These are phyloP conservation scores for Iselma pallidipennis DNA, from an alignment of 2,888 invertebrate species.

Conservation along the genomic window DNA sequence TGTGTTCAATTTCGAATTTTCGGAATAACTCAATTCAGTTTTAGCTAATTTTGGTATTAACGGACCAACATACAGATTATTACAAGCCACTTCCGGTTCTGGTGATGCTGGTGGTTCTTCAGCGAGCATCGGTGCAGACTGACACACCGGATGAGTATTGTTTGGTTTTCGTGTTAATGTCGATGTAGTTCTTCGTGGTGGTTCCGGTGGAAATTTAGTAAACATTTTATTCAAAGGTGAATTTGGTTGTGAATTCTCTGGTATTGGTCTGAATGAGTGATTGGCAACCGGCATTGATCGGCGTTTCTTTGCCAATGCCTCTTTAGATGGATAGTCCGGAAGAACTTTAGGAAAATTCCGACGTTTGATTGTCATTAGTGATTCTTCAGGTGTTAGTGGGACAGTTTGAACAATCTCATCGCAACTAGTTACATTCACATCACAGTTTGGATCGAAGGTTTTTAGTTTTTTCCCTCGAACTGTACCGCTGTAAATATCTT, in stretches of 20 bases:
- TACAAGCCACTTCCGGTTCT: constrained; percentile 59
- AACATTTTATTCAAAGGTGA: constrained; percentile 44
- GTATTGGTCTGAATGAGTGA: constrained; percentile 46
- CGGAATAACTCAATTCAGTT: constrained; percentile 29
- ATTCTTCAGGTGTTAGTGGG: constrained; percentile 68
- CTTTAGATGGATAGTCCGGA: constrained; percentile 69
- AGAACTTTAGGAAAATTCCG: constrained; percentile 84
- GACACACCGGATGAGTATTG: constrained; percentile 51
- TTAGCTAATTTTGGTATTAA: constrained; percentile 55
- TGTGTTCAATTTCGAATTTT: constrained; percentile 37
- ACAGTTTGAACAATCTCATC: constrained; percentile 59
- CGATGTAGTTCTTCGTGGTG: constrained; percentile 74
- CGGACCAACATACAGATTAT: constrained; percentile 62
- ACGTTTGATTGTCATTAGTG: constrained; percentile 72
- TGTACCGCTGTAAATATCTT: constrained; percentile 54
- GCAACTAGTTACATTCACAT: constrained; percentile 77
- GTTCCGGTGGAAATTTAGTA: constrained; percentile 65
- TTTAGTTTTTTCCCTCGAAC: constrained; percentile 40
- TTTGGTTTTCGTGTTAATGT: constrained; percentile 64
- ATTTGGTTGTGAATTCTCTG: constrained; percentile 46
- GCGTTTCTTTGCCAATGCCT: constrained; percentile 57
- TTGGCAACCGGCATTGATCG: constrained; percentile 66
- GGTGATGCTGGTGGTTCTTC: constrained; percentile 56
- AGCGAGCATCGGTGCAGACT: constrained; percentile 57
- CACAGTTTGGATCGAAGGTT: constrained; percentile 58